Percentiles rank a stretch among this genome's conserved stretches.
These are phyloP conservation scores for Neomonachus schauinslandi DNA, from an alignment of 2,113 vertebrate genomes.

Conservation along the genomic window DNA sequence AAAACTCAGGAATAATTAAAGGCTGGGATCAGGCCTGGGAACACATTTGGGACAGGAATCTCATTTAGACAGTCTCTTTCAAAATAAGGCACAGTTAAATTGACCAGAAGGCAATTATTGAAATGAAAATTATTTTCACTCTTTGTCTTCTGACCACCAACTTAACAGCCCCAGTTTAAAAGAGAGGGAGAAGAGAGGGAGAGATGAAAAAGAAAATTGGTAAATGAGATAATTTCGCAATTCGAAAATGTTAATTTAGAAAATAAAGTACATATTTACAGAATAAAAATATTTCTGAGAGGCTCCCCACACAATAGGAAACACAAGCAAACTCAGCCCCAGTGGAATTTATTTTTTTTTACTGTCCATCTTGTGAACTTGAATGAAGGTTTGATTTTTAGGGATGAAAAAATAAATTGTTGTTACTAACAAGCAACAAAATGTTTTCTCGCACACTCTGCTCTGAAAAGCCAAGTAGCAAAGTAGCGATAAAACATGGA, in stretches of 20 bases:
- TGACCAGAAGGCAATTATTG: slow-evolving; percentile 99
- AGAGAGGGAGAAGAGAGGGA: slow-evolving; percentile 54
- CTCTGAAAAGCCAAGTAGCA: slow-evolving; percentile 50
- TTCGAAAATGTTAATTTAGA: slow-evolving; percentile 85
- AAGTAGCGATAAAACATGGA: slow-evolving; percentile 39
- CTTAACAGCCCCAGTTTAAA: slow-evolving; percentile 85
- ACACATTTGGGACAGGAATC: slow-evolving; percentile 96
- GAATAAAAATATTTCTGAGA: slow-evolving; percentile 85
- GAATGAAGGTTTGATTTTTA: slow-evolving; percentile 80
- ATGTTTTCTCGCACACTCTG: slow-evolving; percentile 23
- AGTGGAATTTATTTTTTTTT: slow-evolving; percentile 45
- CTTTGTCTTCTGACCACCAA: slow-evolving; percentile 93
- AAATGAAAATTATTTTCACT: slow-evolving; percentile 99
- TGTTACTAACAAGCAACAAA: slow-evolving; percentile 42
- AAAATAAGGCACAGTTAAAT: slow-evolving; percentile 97
- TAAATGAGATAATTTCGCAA: slow-evolving; percentile 89
- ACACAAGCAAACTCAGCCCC: slow-evolving; percentile 74
- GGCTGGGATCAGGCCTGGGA: slow-evolving; percentile 95
- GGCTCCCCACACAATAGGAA: slow-evolving; percentile 78
- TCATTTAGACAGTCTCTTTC: slow-evolving; percentile 95
- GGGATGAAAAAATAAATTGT: slow-evolving; percentile 66
- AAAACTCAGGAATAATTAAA: slow-evolving; percentile 98
- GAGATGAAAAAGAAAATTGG: slow-evolving; percentile 83
- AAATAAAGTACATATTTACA: slow-evolving; percentile 80
- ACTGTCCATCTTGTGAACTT: slow-evolving; percentile 73